These are phyloP conservation scores for Lagodon rhomboides DNA, from an alignment of 2,797 vertebrate species.

Conservation along the genomic window DNA sequence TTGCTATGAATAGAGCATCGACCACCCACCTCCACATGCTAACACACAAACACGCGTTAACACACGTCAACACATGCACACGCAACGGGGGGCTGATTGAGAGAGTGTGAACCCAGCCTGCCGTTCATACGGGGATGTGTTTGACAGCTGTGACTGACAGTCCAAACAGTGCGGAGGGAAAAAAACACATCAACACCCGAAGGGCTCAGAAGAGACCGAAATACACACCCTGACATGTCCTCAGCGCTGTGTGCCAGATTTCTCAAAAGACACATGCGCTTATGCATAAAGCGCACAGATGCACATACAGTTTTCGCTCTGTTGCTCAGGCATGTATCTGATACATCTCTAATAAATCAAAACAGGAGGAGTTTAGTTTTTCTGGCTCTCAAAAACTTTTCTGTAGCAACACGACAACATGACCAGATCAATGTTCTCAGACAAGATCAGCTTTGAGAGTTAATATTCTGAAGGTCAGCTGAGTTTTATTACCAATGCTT, in stretches of 20 bases:
- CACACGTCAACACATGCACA: constrained; percentile 41
- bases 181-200: constrained; percentile 46
- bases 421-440: neutral
- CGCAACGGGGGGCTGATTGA: constrained; percentile 58
- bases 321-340: constrained; percentile 30
- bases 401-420: neutral
- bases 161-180: constrained; percentile 43
- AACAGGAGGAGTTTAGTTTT: constrained; percentile 23
- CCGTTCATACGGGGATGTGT: constrained; percentile 47
- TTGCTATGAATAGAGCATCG: constrained; percentile 69
- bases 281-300: constrained; percentile 1
- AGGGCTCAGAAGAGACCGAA: constrained; percentile 55
- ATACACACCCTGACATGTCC: constrained; percentile 62
- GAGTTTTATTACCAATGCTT: neutral
- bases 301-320: constrained; percentile 32
- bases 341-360: constrained; percentile 23
- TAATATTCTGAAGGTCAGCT: neutral
- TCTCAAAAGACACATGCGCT: constrained; percentile 8
- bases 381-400: constrained; percentile 12
- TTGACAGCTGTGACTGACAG: constrained; percentile 78
- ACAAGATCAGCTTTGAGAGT: neutral
- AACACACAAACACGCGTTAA: constrained; percentile 46
- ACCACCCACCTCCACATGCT: constrained; percentile 60
- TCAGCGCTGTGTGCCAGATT: constrained; percentile 8
- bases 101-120: constrained; percentile 62